Conservation (phyloP, 2,888 invertebrate species). For the Malthinus flaveolus region DNA sequence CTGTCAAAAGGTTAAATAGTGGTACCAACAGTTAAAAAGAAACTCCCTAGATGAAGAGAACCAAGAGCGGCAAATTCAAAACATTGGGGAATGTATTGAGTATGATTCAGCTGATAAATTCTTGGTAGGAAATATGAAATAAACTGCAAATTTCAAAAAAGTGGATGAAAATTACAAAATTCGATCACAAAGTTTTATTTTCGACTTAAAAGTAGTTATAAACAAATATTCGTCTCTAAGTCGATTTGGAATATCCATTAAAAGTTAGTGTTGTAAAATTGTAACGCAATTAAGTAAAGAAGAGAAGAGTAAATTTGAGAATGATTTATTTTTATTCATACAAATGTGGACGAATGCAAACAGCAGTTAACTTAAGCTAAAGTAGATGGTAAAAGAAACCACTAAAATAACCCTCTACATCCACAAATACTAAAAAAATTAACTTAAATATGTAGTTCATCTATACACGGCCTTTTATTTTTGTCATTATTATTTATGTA, state of each 20-base stretch:
- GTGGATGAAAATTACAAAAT: no score
- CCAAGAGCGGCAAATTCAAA: no score
- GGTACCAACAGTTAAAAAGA: no score
- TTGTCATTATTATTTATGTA: slow-evolving; percentile 1
- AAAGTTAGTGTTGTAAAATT: not conserved
- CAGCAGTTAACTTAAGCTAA: slow-evolving; percentile 30
- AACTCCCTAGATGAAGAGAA: no score
- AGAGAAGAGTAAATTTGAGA: slow-evolving; percentile 17
- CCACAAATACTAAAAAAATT: slow-evolving; percentile 29
- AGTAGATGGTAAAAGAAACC: slow-evolving; percentile 16
- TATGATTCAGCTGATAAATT: no score
- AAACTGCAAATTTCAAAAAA: no score
- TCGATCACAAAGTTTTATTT: no score
- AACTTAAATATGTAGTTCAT: slow-evolving; percentile 3
- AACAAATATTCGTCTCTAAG: no score
- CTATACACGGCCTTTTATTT: slow-evolving; percentile 8
- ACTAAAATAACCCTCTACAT: slow-evolving; percentile 29
- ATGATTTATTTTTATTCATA: slow-evolving; percentile 22
- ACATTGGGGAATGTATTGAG: no score
- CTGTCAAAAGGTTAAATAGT: not conserved
- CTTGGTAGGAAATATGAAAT: no score
- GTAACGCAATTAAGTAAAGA: slow-evolving; percentile 25
- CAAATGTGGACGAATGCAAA: slow-evolving; percentile 34
- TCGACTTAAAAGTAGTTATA: no score
- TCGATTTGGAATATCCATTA: not conserved